A percentile compares a stretch with the other conserved stretches of the same genome.
Evolutionary conservation across 1,140 invertebrate species (phyloP).

Genomic region (Drosophila quadrilineata): DNA sequence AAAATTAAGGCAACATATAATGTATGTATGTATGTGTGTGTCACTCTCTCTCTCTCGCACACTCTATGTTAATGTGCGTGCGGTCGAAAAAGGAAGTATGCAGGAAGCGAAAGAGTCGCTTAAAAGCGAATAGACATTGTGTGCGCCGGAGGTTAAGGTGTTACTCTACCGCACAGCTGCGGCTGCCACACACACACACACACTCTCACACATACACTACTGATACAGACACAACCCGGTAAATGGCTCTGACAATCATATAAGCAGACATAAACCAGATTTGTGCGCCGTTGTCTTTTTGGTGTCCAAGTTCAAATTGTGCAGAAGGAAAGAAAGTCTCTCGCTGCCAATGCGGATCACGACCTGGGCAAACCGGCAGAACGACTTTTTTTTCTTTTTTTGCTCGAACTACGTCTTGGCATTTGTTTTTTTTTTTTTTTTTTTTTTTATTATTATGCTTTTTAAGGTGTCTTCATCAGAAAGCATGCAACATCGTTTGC

Average conservation of each 20-base stretch:
- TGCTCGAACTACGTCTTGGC: conserved; percentile 15
- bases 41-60: no score
- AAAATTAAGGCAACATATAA: conserved; percentile 36
- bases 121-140: conserved; percentile 21
- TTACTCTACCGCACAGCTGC: neutral
- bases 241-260: conserved; percentile 61
- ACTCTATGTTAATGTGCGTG: conserved; percentile 3
- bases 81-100: conserved; percentile 39
- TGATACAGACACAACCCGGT: conserved; percentile 19
- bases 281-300: conserved; percentile 37
- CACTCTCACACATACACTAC: no score
- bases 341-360: conserved; percentile 47
- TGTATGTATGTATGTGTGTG: conserved; percentile 8
- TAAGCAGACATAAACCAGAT: conserved; percentile 64
- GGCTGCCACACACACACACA: conserved; percentile 7
- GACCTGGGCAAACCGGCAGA: conserved; percentile 76
- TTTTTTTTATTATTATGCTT: no score
- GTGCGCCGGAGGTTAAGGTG: conserved; percentile 30
- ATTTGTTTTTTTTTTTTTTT: conserved; percentile 27
- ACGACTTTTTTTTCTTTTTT: conserved; percentile 60
- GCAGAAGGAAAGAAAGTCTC: conserved; percentile 74
- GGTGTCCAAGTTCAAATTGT: conserved; percentile 78
- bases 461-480: conserved; percentile 28
- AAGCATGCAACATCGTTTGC: conserved; percentile 23
- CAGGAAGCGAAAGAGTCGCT: conserved; percentile 40